Evolutionary conservation across 64 coral and sea anemone genomes (phyloP).

Genomic region (Orbicella faveolata): DNA sequence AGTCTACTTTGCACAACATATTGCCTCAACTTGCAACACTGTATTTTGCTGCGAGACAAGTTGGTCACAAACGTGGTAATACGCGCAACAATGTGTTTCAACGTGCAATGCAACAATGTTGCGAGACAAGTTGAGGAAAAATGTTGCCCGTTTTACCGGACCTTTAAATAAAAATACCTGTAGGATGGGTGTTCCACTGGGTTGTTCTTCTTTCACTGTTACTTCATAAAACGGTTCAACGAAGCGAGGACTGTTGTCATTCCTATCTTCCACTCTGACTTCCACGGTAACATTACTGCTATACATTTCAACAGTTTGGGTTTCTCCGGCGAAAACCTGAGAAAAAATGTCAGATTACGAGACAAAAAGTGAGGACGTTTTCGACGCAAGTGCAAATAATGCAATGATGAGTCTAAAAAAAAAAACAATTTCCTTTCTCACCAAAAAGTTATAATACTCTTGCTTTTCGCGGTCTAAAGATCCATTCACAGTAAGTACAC

Average conservation of each 20-base stretch:
- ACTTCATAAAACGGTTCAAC: neutral
- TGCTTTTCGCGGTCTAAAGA: conserved; percentile 49
- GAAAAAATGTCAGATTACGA: neutral
- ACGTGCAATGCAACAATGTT: no score
- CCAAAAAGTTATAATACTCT: conserved; percentile 22
- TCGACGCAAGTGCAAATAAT: neutral
- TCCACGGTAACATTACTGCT: conserved; percentile 37
- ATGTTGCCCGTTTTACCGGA: no score
- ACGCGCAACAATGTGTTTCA: no score
- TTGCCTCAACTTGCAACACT: no score
- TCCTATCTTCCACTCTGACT: conserved; percentile 41
- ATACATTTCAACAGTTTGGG: conserved; percentile 4
- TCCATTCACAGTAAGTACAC: conserved; percentile 23
- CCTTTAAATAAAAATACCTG: neutral
- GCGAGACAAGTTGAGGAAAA: no score
- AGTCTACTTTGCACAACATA: no score
- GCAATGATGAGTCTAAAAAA: neutral
- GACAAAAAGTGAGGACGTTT: neutral
- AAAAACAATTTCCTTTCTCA: neutral
- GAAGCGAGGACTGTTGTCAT: conserved; percentile 53
- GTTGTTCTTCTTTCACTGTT: neutral
- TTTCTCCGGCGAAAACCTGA: conserved; percentile 36
- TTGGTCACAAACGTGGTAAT: no score
- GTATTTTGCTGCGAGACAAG: no score
- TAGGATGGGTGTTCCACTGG: neutral